Conservation (phyloP, 2,797 vertebrate genomes). For the Coilia nasus region DNA sequence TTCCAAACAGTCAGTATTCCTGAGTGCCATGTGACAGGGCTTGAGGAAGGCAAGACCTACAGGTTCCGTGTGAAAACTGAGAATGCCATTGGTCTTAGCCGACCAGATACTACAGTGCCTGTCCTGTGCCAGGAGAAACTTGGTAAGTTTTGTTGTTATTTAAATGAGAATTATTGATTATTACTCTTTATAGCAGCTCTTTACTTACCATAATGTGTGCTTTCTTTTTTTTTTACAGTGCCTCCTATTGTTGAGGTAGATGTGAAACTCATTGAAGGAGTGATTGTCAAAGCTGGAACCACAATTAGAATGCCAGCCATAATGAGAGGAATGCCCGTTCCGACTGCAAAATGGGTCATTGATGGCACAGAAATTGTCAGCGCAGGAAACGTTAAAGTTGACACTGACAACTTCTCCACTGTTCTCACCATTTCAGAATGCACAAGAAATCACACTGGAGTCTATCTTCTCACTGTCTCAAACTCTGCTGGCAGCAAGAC, state of each 20-base stretch:
- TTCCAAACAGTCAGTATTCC: slow-evolving; percentile 95
- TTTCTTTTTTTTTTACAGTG: slow-evolving; percentile 74
- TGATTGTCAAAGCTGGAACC: slow-evolving; percentile 94
- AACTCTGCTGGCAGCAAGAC: slow-evolving; percentile 95
- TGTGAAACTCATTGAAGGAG: slow-evolving; percentile 93
- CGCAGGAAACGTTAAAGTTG: slow-evolving; percentile 87
- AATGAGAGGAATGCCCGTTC: slow-evolving; percentile 93
- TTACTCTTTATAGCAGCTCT: background rate
- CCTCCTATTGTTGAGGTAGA: slow-evolving; percentile 92
- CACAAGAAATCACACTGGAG: slow-evolving; percentile 89
- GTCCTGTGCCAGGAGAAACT: slow-evolving; percentile 98
- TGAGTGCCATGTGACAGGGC: slow-evolving; percentile 91
- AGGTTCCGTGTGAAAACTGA: slow-evolving; percentile 96
- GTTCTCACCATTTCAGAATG: slow-evolving; percentile 93
- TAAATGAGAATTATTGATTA: background rate
- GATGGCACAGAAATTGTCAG: slow-evolving; percentile 88
- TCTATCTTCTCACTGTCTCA: slow-evolving; percentile 93
- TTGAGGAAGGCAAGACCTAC: slow-evolving; percentile 95
- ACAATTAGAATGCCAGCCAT: slow-evolving; percentile 95
- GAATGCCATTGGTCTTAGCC: slow-evolving; percentile 91
- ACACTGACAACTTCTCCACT: slow-evolving; percentile 91
- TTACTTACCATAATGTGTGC: background rate
- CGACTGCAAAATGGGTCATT: slow-evolving; percentile 90
- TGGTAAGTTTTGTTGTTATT: slow-evolving; percentile 72
- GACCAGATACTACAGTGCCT: slow-evolving; percentile 97